Evolutionary conservation across 2,888 invertebrate genomes (phyloP), one percentile per base, ranked within the genome.

Genomic region (Andrena camellia): DNA sequence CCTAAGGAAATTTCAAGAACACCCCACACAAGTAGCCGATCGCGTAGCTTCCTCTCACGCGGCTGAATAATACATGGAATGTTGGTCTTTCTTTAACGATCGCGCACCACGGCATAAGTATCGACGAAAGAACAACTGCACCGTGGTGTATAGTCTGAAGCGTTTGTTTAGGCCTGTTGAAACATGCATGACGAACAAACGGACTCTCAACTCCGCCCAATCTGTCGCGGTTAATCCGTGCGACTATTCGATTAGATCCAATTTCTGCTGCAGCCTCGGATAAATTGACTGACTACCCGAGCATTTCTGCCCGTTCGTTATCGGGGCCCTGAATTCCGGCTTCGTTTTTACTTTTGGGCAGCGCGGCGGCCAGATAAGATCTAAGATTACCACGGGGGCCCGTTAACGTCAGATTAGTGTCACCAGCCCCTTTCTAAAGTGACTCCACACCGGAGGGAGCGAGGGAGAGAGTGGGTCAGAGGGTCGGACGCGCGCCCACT

Each of bases 321-420:
- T 79, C 52, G 50, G 5, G 29, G 29, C 42, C 33, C n/a, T n/a
- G 26, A 70, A 69, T 66, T 74, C 62, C 29, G 70, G 54, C 42
- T 60, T 62, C 29, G 54, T 76, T 67, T 42, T 57, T 13, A 26
- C 23, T 57, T 57, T 57, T 50, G 59, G 76, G 54, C 57, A 57
- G 70, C 63, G 66, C 69, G 26, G 78, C 69, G 74, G 59, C 26
- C 64, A 76, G 90, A 91, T 91, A 88, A 81, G 79, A 89, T 91
- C 90, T 90, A 72, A 88, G 87, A 81, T 86, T 74, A 79, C 70
- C 71, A 66, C 64, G 72, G 63, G 23, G 85, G 70, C 83, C 79
- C 84, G 87, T 90, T 87, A 88, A 84, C 88, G 91, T 91, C 89
- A 82, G 92, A 92, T 92, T 92, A 92, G 91, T 89, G 92, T 91